Base-by-base conservation (phyloP, 30 jellyfish, hydroid and myxozoan genomes). In the Pelagia noctiluca region DNA sequence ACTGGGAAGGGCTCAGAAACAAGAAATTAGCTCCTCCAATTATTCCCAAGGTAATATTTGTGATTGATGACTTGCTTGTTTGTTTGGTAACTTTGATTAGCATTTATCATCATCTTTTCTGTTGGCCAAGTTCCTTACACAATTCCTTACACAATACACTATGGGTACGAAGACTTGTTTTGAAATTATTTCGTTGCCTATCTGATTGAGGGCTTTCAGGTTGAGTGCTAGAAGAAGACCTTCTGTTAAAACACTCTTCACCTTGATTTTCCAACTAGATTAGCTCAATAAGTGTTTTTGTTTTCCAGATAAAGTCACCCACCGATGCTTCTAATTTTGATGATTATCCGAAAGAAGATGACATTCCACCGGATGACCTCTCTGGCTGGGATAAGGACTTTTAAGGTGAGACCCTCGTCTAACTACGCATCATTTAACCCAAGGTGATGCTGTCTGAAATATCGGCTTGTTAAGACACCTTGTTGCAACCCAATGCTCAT, bases 321-420 rank as follows among this genome's bases (percentile, higher is more conserved):
- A 82, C 95, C 13, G 98, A 92, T 65, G 98, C 98, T 11, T 93
- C 97, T 1, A 93, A 93, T 54, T 90, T 88, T 68, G 99, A 95
- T 68, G 99, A 95, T 61, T 94, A 88, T 63, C 99, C 99, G 12
- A 88, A 94, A 69, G 99, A 94, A 73, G 99, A 94, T 74, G 97
- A 94, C 48, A 90, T 95, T 2, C 99, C 99, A 2, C 99, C 99
- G 33, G 99, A 95, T 73, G 99, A 95, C 60, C 60, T 69, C n/a
- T 75, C 97, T 3, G 99, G 99, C 25, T 95, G 99, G 99, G 99
- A 95, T 78, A 89, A 86, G 54, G 99, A 95, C 63, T 95, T 95
- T 67, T 95, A 82, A 69, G 78, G 48, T 54, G 23, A 24, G 10
- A 42, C 37, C 34, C 18, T 32, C 61, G 22, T 11, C 30, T 2